Evolutionary conservation across 1,140 invertebrate genomes (phyloP), one percentile per base, ranked within the genome.

Genomic region (Pomacea maculata): DNA sequence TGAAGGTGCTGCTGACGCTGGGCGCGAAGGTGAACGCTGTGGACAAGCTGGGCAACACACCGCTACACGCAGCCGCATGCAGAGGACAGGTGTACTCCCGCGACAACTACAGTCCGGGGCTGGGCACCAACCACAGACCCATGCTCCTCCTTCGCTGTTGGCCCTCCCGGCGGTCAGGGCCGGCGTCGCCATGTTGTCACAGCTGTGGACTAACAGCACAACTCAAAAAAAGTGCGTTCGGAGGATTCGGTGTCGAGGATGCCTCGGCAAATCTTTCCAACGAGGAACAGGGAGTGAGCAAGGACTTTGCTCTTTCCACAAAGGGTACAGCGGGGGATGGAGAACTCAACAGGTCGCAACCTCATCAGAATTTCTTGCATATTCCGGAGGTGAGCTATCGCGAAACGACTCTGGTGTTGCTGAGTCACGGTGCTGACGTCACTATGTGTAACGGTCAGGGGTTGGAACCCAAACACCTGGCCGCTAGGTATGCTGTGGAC

Each of bases 391-490:
- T 70, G n/a, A 70, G 67, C 11, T 70, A 25, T 70, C 10, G 29
- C 21, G 21, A 4, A 4, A 70, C 67, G 67, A 70, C 12, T 4
- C 67, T 2, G 1, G 67, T 70, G 21, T 70, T 70, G 67, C 67
- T 70, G 21, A n/a, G 67, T 25, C 67, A 70, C 21, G 67, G 67
- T 25, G 67, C 67, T n/a, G 67, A 70, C 29, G 67, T 70, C 67
- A 70, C 10, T n/a, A 12, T 4, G 67, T 12, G 6, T 70, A 70
- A 70, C 67, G 10, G 21, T n/a, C 6, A 12, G 12, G 21, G n/a
- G 21, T 6, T 70, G 67, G 67, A 70, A 6, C 6, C 67, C 11
- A 61, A 61, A 17, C 57, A 9, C 57, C 57, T 61, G 11, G 57
- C 57, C 8, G 11, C 57, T 9, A 11, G 9, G 15, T 17, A 61